Base-by-base conservation (phyloP, 2,888 invertebrate genomes). In the Atethmia centrago region DNA sequence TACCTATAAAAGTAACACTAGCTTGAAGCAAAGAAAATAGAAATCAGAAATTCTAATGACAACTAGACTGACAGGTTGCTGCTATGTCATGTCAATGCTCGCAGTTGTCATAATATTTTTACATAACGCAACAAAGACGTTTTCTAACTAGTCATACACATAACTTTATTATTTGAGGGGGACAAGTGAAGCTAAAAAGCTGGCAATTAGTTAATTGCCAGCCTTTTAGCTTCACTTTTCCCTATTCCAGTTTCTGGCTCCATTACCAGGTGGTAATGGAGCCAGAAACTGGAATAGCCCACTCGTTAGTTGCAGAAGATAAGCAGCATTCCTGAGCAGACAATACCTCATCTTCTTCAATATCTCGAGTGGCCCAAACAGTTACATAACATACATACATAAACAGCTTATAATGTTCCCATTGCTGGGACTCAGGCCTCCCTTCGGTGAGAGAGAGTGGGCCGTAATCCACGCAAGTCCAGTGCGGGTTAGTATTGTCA, bases 21-120 rank as follows among this genome's bases (percentile, higher is more conserved):
- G 36, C 36, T 49, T 74, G 10, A 5, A 47, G 42, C 21, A 49
- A 58, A 42, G 74, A 7, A 61, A 77, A 56, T 49, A 19, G 21
- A 71, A 56, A 63, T 65, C 12, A 42, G 40, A 21, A 59, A n/a
- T 47, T 31, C 25, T 12, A 53, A 67, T 42, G 56, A n/a, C 56
- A 42, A 73, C 66, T 47, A n/a, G 56, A 63, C 9, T 59, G 47
- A 16, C 66, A 31, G 19, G 59, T 42, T 55, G 53, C 2, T 56
- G 58, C 12, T 66, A 21, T 31, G 45, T 53, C 78, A 21, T 19
- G 40, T 40, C n/a, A 55, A 55, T 55, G 25, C 36, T 51, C 19
- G 14, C 14, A 49, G n/a, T 40, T 40, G 16, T 36, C 31, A 62
- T 77, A 56, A 51, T 31, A 14, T 51, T 45, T 53, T 77, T 59